Evolutionary conservation across 2,888 invertebrate species (phyloP).

Genomic region (Eupithecia tripunctaria): DNA sequence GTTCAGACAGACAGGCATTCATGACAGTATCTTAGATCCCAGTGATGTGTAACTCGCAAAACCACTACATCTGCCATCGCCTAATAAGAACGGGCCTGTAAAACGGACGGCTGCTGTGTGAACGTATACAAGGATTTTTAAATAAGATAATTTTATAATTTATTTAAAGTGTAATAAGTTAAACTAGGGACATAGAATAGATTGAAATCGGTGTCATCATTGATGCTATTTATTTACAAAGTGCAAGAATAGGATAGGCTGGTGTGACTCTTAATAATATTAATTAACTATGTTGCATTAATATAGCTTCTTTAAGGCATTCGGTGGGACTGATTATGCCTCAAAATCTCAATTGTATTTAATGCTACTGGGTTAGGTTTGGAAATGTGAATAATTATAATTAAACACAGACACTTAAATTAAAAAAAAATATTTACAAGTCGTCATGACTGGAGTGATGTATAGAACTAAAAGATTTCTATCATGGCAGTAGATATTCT

Average conservation of each 20-base stretch:
- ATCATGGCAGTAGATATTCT: slow-evolving; percentile 10
- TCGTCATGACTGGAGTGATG: slow-evolving; percentile 22
- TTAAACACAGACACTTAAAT: slow-evolving; percentile 7
- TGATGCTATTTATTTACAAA: neutral
- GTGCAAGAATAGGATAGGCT: neutral
- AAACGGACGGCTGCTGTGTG: too few species aligned
- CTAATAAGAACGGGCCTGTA: too few species aligned
- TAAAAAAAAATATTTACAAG: slow-evolving; percentile 29
- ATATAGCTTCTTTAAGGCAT: slow-evolving; percentile 48
- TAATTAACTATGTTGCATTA: neutral
- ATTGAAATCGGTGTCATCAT: neutral
- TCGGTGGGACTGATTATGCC: slow-evolving; percentile 59
- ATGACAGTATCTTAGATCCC: too few species aligned
- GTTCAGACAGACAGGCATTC: too few species aligned
- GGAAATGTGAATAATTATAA: slow-evolving; percentile 19
- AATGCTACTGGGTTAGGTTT: slow-evolving; percentile 19
- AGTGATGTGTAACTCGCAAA: too few species aligned
- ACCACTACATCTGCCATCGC: too few species aligned
- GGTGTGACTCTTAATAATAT: neutral
- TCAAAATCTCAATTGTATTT: slow-evolving; percentile 30
- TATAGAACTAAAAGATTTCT: neutral
- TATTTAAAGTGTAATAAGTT: slow-evolving; percentile 1
- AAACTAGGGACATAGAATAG: neutral
- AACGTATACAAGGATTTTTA: too few species aligned
- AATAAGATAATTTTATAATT: slow-evolving; percentile 3